Evolutionary conservation across 2,888 invertebrate genomes (phyloP), one percentile per base, ranked within the genome.

Genomic region (Diloba caeruleocephala): DNA sequence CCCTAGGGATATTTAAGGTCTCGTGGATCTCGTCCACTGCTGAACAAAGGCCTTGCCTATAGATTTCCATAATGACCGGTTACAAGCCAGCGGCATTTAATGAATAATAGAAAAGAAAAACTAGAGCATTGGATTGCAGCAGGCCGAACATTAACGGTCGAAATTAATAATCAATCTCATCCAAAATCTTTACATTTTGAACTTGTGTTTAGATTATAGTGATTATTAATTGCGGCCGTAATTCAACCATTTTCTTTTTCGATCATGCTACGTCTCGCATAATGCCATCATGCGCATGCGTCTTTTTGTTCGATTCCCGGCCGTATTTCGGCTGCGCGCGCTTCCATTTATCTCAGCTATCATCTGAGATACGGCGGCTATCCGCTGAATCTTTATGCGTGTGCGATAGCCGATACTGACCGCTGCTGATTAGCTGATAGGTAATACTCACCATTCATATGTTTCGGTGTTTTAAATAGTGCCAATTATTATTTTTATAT

Each of bases 301-400:
- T 80, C 90, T 89, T 89, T 91, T 90, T 89, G 90, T 81, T 82
- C 82, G 60, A 70, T 74, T 76, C 80, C 77, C 66, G 74, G 75
- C 80, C 82, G 90, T 92, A 92, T 92, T 92, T 92, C 85, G 92
- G 92, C 89, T 88, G 90, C 84, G 85, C 84, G 85, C 81, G 86
- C 84, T 74, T 79, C 80, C 84, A 82, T 89, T 90, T 92, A 91
- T 91, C 91, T 87, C 75, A 66, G 81, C 84, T 86, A 88, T 88
- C 88, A 88, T 90, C 90, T 85, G 84, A 85, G 90, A 91, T 90
- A 89, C 87, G 80, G 73, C 75, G 71, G 84, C 80, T 85, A 89
- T 88, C 87, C 79, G 65, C 74, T 73, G 84, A 79, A 88, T 88
- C 90, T 87, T 88, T 88, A 87, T 85, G 85, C 83, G 79, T 76